A percentile compares a stretch with the other conserved stretches of the same genome.
phyloP scores from a whole-genome alignment of 2,888 invertebrate genomes.

The Aproaerema taeniolella region DNA sequence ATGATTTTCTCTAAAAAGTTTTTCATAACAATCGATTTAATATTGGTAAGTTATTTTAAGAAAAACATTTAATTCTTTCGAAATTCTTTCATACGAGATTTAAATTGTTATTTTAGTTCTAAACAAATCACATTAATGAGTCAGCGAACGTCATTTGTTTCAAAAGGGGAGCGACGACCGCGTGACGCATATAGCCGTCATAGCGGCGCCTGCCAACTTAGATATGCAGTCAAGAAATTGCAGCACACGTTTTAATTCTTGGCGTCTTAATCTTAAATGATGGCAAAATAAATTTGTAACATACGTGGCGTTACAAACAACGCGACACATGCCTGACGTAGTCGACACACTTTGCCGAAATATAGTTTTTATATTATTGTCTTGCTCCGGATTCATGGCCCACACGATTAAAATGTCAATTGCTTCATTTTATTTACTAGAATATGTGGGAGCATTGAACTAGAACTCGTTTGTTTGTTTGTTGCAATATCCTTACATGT shows the following conservation, averaged over 20 bases:
- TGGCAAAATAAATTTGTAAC: conserved; percentile 2
- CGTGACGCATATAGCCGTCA: conserved; percentile 45
- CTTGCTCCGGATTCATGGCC: conserved; percentile 7
- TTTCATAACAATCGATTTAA: too few relatives aligned
- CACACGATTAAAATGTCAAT: conserved; percentile 7
- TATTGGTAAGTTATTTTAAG: too few relatives aligned
- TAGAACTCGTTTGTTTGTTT: too few relatives aligned
- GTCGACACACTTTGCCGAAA: conserved; percentile 7
- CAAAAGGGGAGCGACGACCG: conserved; percentile 60
- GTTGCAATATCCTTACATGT: too few relatives aligned
- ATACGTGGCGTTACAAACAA: conserved; percentile 4
- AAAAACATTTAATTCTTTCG: too few relatives aligned
- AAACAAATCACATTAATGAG: conserved; percentile 35
- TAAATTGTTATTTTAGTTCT: not conserved
- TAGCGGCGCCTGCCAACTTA: conserved; percentile 11
- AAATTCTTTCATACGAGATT: too few relatives aligned
- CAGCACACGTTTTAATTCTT: not conserved
- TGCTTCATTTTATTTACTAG: conserved; percentile 4
- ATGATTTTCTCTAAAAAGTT: too few relatives aligned
- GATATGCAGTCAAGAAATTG: conserved; percentile 5
- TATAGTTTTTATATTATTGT: conserved; percentile 7
- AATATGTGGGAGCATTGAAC: not conserved
- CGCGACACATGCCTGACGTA: conserved; percentile 11
- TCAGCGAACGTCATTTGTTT: conserved; percentile 52
- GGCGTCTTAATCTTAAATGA: not conserved